These are phyloP conservation scores for Terrapene triunguis DNA, from an alignment of 2,113 vertebrate genomes.

Conservation along the genomic window DNA sequence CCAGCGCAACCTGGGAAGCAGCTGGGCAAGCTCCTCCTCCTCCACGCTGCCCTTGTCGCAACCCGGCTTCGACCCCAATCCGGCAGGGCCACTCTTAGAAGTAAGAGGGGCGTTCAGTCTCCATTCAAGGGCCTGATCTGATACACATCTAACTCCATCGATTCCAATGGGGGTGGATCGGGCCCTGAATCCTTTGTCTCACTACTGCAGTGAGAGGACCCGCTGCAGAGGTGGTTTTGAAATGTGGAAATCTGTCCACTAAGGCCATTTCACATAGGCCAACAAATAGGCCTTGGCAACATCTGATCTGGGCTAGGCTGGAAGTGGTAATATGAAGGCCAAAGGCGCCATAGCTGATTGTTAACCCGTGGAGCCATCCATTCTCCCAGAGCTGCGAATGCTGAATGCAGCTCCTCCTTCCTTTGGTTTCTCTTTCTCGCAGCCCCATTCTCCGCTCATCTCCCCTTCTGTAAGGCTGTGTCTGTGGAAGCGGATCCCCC, in stretches of 20 bases:
- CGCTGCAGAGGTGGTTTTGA: neutral
- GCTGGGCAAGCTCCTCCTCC: neutral
- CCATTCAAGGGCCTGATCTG: neutral
- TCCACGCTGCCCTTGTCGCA: neutral
- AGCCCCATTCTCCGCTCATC: neutral
- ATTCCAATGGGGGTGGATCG: neutral
- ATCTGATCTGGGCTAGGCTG: neutral
- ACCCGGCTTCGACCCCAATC: neutral
- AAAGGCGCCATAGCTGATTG: neutral
- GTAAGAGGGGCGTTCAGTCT: neutral
- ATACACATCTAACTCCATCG: neutral
- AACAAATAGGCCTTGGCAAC: neutral
- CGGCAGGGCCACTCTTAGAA: neutral
- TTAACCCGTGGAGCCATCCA: neutral
- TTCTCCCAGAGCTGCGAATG: rapidly evolving
- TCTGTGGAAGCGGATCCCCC: neutral
- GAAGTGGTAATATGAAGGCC: neutral
- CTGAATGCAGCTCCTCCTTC: neutral
- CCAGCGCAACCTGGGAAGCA: neutral
- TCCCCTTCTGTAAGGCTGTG: neutral
- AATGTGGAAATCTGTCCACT: neutral
- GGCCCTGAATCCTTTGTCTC: too few relatives aligned
- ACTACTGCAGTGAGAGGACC: neutral
- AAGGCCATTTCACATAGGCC: neutral
- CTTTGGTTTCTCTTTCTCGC: rapidly evolving